A percentile compares a stretch with the other conserved stretches of the same genome.
Conservation (phyloP, 2,113 vertebrate species). For the Seriola rivoliana region DNA sequence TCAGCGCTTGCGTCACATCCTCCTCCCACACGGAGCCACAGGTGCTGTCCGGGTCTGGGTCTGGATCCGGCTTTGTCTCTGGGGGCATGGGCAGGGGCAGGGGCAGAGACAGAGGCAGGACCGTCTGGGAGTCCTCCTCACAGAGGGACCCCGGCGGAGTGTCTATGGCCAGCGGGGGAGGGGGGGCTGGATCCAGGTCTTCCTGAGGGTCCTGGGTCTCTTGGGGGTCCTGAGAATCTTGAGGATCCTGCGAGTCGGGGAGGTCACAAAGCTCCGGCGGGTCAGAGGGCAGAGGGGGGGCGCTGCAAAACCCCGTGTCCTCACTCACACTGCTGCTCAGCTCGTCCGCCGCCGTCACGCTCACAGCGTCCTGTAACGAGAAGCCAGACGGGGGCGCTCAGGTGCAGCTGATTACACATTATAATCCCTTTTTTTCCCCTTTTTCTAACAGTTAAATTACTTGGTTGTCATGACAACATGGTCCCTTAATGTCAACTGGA, state of each 20-base stretch:
- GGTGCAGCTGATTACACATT: not conserved
- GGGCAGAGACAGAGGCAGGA: slow-evolving; percentile 85
- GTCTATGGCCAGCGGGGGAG: slow-evolving; percentile 85
- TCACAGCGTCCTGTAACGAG: slow-evolving; percentile 84
- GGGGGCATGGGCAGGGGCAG: slow-evolving; percentile 58
- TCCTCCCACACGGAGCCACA: slow-evolving; percentile 94
- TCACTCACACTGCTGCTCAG: slow-evolving; percentile 92
- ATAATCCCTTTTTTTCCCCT: not conserved
- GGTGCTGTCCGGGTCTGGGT: slow-evolving; percentile 86
- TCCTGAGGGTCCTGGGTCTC: slow-evolving; percentile 84
- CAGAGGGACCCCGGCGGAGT: slow-evolving; percentile 91
- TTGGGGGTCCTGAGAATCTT: slow-evolving; percentile 69
- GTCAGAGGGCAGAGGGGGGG: slow-evolving; percentile 88
- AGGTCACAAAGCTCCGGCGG: slow-evolving; percentile 88
- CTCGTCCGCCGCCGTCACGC: slow-evolving; percentile 90
- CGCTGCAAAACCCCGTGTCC: slow-evolving; percentile 89
- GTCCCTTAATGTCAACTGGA: not conserved
- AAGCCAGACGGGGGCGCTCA: slow-evolving; percentile 48
- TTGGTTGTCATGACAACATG: slow-evolving; percentile 7
- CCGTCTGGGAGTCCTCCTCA: slow-evolving; percentile 86
- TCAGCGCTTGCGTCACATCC: slow-evolving; percentile 95
- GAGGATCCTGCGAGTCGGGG: slow-evolving; percentile 81
- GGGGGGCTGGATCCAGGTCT: slow-evolving; percentile 84
- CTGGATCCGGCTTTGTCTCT: slow-evolving; percentile 46
- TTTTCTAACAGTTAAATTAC: not conserved